Evolutionary conservation across 2,888 invertebrate genomes (phyloP).

Genomic region (Cephus pulcher): DNA sequence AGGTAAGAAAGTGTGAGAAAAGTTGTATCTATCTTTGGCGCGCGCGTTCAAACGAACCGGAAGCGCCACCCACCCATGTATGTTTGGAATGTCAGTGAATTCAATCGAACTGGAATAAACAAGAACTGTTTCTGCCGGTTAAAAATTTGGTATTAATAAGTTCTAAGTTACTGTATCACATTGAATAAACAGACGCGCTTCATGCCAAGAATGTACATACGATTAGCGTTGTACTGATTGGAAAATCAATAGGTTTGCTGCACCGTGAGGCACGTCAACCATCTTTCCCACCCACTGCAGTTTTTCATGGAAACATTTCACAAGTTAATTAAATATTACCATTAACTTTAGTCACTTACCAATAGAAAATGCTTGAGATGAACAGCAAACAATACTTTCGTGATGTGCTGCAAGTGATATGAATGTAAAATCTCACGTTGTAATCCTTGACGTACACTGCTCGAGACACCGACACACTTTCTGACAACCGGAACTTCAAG

Average conservation of each 20-base stretch:
- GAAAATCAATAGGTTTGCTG: slow-evolving; percentile 39
- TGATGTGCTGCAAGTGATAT: neutral
- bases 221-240: neutral
- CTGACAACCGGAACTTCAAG: slow-evolving; percentile 22
- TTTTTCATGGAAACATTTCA: neutral
- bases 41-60: slow-evolving; percentile 5
- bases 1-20: neutral
- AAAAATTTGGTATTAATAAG: neutral
- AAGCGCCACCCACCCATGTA: slow-evolving; percentile 3
- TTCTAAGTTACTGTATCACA: neutral
- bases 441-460: slow-evolving; percentile 4
- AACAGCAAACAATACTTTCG: neutral
- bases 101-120: neutral
- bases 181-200: neutral
- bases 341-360: neutral
- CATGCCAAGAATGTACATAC: neutral
- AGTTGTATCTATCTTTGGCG: neutral
- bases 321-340: neutral
- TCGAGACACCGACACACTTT: slow-evolving; percentile 14
- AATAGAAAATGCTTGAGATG: neutral
- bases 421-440: neutral
- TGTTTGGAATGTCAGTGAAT: neutral
- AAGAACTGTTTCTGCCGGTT: neutral
- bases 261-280: slow-evolving; percentile 35
- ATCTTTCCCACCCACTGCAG: slow-evolving; percentile 36